Evolutionary conservation across 1,140 invertebrate species (phyloP).

Genomic region (Brachionus angularis): DNA sequence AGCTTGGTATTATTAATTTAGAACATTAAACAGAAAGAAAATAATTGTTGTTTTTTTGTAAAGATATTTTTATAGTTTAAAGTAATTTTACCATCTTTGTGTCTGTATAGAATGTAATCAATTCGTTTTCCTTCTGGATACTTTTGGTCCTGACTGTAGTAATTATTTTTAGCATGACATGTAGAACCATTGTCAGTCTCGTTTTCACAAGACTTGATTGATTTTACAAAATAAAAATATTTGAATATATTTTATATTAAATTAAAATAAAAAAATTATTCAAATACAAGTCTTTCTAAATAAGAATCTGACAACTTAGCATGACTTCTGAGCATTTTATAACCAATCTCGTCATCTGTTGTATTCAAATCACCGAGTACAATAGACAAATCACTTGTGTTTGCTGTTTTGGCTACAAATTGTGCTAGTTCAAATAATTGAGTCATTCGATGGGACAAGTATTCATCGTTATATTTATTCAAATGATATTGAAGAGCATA

Average conservation of each 20-base stretch:
- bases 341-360: slow-evolving; percentile 24
- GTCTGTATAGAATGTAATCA: slow-evolving; percentile 33
- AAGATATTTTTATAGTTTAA: no score
- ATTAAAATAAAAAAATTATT: background rate
- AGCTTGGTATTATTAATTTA: no score
- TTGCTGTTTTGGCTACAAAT: slow-evolving; percentile 18
- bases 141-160: slow-evolving; percentile 18
- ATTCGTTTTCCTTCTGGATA: slow-evolving; percentile 33
- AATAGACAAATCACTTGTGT: slow-evolving; percentile 1
- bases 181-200: slow-evolving; percentile 1
- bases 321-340: slow-evolving; percentile 34
- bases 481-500: background rate
- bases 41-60: no score
- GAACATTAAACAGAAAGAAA: no score
- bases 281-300: background rate
- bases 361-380: slow-evolving; percentile 43
- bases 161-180: slow-evolving; percentile 10
- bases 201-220: no score
- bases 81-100: no score
- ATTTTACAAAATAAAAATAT: no score
- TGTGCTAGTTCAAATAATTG: slow-evolving; percentile 40
- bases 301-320: slow-evolving; percentile 4
- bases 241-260: no score
- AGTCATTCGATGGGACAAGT: slow-evolving; percentile 19
- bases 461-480: slow-evolving; percentile 14